These are phyloP conservation scores for Bembecia ichneumoniformis DNA, from an alignment of 2,888 invertebrate species.

Conservation along the genomic window DNA sequence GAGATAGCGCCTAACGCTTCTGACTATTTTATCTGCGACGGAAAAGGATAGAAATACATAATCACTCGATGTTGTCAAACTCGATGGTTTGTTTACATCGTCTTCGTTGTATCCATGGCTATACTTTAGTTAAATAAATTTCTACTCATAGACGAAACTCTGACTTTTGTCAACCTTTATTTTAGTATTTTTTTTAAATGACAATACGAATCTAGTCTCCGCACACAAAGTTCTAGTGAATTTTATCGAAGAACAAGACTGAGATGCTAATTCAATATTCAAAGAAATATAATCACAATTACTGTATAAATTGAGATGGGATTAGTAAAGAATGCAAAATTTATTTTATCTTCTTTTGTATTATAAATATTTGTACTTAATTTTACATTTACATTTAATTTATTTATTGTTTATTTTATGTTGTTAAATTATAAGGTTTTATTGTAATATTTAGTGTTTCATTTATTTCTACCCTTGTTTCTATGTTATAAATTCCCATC, in stretches of 20 bases:
- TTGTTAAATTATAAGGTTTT: slow-evolving; percentile 59
- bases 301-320: neutral
- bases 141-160: too few species aligned
- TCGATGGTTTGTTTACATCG: too few species aligned
- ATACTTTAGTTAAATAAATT: too few species aligned
- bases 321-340: too few species aligned
- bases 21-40: too few species aligned
- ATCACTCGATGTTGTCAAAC: too few species aligned
- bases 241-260: slow-evolving; percentile 41
- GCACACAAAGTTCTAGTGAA: slow-evolving; percentile 35
- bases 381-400: slow-evolving; percentile 2
- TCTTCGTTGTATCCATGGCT: too few species aligned
- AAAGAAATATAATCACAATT: slow-evolving; percentile 2
- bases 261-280: slow-evolving; percentile 16
- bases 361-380: slow-evolving; percentile 3
- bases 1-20: too few species aligned
- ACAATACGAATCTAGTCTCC: slow-evolving; percentile 55
- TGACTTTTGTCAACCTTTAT: too few species aligned
- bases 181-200: slow-evolving; percentile 18
- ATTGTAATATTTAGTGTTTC: slow-evolving; percentile 23
- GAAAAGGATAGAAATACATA: too few species aligned
- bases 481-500: too few species aligned
- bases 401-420: slow-evolving; percentile 6
- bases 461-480: neutral
- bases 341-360: neutral